Evolutionary conservation across 2,888 invertebrate species (phyloP).

Genomic region (Atrina japonica): DNA sequence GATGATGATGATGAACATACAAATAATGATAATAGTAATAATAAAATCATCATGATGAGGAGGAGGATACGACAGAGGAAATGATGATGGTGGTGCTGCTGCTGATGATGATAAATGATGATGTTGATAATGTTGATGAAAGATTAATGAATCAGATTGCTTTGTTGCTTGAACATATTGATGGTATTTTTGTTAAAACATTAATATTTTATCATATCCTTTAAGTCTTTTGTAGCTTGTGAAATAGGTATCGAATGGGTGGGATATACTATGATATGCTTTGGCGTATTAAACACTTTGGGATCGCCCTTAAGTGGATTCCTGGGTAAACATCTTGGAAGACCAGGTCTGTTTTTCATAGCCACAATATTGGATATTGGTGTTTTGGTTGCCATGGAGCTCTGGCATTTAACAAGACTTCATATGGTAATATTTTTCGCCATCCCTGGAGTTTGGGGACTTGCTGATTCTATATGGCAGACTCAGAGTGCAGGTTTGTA

Average conservation of each 20-base stretch:
- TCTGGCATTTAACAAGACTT: constrained; percentile 44
- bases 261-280: constrained; percentile 73
- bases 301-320: constrained; percentile 65
- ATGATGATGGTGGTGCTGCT: too few species aligned
- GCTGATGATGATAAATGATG: too few species aligned
- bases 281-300: constrained; percentile 67
- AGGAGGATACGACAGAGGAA: too few species aligned
- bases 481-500: constrained; percentile 62
- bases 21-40: too few species aligned
- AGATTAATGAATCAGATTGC: too few species aligned
- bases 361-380: constrained; percentile 56
- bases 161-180: too few species aligned
- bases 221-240: constrained; percentile 74
- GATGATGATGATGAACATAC: too few species aligned
- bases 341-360: constrained; percentile 51
- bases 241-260: constrained; percentile 70
- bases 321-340: constrained; percentile 56
- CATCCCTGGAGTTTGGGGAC: constrained; percentile 62
- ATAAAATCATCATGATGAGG: too few species aligned
- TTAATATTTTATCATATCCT: constrained; percentile 20
- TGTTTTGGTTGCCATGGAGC: constrained; percentile 51
- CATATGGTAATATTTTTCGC: constrained; percentile 59
- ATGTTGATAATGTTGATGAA: too few species aligned
- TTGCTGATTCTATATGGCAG: constrained; percentile 64
- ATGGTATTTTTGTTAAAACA: not conserved